Percentiles rank a stretch among this genome's conserved stretches.
These are phyloP conservation scores for Drosophila borborema DNA, from an alignment of 2,888 invertebrate genomes.

Conservation along the genomic window DNA sequence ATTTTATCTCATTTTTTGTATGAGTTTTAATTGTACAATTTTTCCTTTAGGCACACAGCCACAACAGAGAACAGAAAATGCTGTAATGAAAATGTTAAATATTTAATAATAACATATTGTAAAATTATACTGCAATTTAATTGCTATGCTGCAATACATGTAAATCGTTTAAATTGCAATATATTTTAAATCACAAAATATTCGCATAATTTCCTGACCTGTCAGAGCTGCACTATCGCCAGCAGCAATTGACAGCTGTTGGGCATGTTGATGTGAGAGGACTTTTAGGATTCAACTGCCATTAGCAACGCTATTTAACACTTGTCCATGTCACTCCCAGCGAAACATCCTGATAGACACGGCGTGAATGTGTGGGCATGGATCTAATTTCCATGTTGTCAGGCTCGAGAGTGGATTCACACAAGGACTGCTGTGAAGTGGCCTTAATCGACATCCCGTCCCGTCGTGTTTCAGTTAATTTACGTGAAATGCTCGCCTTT, in stretches of 20 bases:
- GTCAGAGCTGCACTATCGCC: conserved; percentile 37
- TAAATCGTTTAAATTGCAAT: conserved; percentile 12
- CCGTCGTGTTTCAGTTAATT: conserved; percentile 40
- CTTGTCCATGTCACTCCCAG: conserved; percentile 30
- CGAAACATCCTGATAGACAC: conserved; percentile 4
- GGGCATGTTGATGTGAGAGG: conserved; percentile 31
- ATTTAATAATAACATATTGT: background rate
- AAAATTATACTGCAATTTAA: too few relatives aligned
- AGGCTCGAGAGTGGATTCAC: conserved; percentile 22
- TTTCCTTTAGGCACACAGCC: too few relatives aligned
- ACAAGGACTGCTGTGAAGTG: conserved; percentile 16
- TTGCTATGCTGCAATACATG: background rate
- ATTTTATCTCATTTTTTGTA: background rate
- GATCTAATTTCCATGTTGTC: conserved; percentile 50
- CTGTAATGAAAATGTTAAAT: background rate
- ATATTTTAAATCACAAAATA: conserved; percentile 18
- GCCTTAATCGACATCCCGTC: conserved; percentile 17
- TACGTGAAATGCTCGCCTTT: conserved; percentile 36
- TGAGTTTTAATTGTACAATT: background rate
- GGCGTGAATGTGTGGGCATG: background rate
- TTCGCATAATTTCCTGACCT: conserved; percentile 49
- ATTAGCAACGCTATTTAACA: conserved; percentile 32
- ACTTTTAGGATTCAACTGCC: conserved; percentile 23
- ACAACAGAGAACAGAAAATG: background rate
- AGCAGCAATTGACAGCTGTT: conserved; percentile 39